phyloP scores from a whole-genome alignment of 2,888 invertebrate genomes.

The Agrilus cyanescens region DNA sequence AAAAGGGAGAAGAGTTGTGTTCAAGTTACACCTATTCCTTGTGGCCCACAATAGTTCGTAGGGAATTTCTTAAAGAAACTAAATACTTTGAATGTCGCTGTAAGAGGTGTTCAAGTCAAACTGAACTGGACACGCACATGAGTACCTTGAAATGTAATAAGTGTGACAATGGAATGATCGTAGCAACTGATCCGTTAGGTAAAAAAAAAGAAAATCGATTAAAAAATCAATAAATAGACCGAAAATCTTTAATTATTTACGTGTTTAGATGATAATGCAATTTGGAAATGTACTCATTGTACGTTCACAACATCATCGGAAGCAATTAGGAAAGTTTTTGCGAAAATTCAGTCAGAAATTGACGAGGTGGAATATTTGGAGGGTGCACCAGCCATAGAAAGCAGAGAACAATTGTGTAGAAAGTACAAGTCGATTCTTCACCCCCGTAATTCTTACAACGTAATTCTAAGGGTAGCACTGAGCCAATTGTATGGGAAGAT shows the following conservation, averaged over 20 bases:
- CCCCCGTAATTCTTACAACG: conserved; percentile 61
- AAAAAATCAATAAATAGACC: background rate
- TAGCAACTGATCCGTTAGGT: conserved; percentile 57
- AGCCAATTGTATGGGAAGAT: conserved; percentile 70
- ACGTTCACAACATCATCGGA: conserved; percentile 47
- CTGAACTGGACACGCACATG: conserved; percentile 67
- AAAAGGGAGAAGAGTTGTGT: conserved; percentile 51
- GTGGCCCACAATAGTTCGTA: conserved; percentile 57
- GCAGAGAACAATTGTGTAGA: conserved; percentile 42
- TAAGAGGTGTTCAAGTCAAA: conserved; percentile 62
- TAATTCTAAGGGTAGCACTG: conserved; percentile 54
- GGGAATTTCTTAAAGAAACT: conserved; percentile 56
- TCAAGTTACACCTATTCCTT: conserved; percentile 68
- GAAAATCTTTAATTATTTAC: background rate
- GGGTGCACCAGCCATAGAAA: conserved; percentile 50
- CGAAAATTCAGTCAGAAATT: conserved; percentile 55
- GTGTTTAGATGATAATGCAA: conserved; percentile 40
- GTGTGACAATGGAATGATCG: conserved; percentile 58
- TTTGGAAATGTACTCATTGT: conserved; percentile 60
- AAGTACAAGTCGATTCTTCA: conserved; percentile 47
- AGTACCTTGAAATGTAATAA: conserved; percentile 69
- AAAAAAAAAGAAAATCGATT: conserved; percentile 18
- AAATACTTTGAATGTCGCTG: conserved; percentile 75
- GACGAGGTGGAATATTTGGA: conserved; percentile 47
- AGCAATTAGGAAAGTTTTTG: conserved; percentile 49